Base-by-base conservation (phyloP, 2,113 vertebrate genomes). In the Anthoscopus minutus region DNA sequence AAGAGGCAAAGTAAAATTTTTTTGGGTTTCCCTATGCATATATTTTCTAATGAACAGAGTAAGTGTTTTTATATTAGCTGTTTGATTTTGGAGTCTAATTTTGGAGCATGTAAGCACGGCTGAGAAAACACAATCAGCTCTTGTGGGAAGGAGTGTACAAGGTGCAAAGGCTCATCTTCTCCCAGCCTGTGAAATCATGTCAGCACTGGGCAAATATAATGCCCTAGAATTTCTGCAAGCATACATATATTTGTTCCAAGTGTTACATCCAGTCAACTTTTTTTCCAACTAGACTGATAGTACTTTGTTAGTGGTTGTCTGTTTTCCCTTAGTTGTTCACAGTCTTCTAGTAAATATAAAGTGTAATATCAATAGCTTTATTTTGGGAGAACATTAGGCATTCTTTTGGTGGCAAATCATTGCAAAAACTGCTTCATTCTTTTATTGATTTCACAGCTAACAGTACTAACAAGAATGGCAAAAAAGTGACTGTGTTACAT, bases 91-190 rank as follows among this genome's bases (percentile, higher is more conserved):
- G n/a, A 83, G 48, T 56, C 38, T 76, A 72, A 54, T 86, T 69
- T 86, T 78, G 73, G 73, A 61, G 42, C 21, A 5, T 25, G 21
- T 12, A 25, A 1, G 15, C 24, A 28, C 0, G 0, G 51, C 60
- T 93, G 37, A 89, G n/a, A 40, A 74, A 81, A 69, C 23, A 51
- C 19, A 11, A 24, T 88, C 62, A 45, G 5, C 64, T 85, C 60
- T 45, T 38, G 51, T 33, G 51, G 48, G 65, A 37, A 81, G 44
- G 54, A 84, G 57, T 30, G 44, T 54, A 40, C 82, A 42, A 51
- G 44, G 53, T 67, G 71, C 83, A 91, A 54, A 72, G 89, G 57
- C 53, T 31, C 76, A 88, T 40, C 62, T 37, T 76, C 30, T 64
- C 53, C 80, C 71, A 86, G 7, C 66, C 62, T 45, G 80, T 50